Base-by-base conservation (phyloP, 2,113 vertebrate species). In the Phrynosoma blainvillii region DNA sequence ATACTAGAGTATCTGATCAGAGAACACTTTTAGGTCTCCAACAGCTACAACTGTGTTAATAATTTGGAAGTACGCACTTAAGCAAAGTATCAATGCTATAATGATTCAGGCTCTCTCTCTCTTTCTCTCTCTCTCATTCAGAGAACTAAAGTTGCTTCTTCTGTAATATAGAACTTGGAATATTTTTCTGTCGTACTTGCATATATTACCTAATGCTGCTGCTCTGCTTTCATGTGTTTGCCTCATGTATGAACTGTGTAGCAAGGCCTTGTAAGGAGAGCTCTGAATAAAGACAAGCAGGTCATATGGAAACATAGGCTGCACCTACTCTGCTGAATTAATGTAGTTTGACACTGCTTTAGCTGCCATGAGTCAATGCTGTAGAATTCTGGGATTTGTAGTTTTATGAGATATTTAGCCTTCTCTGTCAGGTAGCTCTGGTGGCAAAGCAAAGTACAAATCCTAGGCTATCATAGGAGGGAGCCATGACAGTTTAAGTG, bases 21-120 rank as follows among this genome's bases (percentile, higher is more conserved):
- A 96, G 93, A 92, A 89, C 85, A 89, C 77, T 90, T 95, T 91
- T 87, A 88, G 71, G 66, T 88, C 87, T 89, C 84, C 76, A 78
- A 91, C 92, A 93, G 87, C 84, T 90, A 76, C 93, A 89, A 74
- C 18, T 91, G 89, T 87, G 89, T 77, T 87, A 84, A 84, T 91
- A 73, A 85, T 91, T 86, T 87, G 73, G 84, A 89, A 74, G 40
- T 77, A 86, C 40, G 66, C 75, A 32, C 90, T 95, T 92, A 93
- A 87, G 87, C 82, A 92, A 88, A 94, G 91, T 82, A 76, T 82
- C 70, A 71, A 74, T 89, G 90, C 78, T 90, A 77, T 71, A 84
- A 89, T 93, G 73, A 76, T 91, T 76, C 79, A 88, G 81, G 71
- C 86, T 81, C 82, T 89, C 91, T 87, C 79, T 86, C 13, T 3